phyloP scores from a whole-genome alignment of 2,113 vertebrate genomes.

The Forbesichthys agassizii region DNA sequence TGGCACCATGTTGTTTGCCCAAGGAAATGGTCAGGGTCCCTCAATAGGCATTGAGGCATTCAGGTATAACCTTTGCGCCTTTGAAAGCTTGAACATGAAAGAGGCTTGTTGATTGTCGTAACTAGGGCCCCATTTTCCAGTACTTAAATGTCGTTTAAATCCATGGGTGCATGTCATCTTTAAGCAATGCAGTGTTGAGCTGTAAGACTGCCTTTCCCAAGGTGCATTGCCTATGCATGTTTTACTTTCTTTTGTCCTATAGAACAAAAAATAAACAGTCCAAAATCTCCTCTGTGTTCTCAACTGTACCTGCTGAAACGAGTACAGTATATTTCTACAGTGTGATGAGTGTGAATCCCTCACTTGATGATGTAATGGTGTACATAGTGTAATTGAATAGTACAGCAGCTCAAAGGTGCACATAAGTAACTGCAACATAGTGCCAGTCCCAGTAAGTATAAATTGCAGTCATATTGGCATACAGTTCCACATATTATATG shows the following conservation, averaged over 20 bases:
- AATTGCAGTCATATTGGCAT: slow-evolving; percentile 37
- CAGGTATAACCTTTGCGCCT: slow-evolving; percentile 41
- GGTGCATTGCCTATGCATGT: background rate
- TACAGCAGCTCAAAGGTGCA: slow-evolving; percentile 60
- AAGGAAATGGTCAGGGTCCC: slow-evolving; percentile 3
- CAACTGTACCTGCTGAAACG: slow-evolving; percentile 28
- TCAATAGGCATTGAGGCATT: slow-evolving; percentile 33
- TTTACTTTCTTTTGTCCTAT: background rate
- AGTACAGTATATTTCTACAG: slow-evolving; percentile 37
- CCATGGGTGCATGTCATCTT: slow-evolving; percentile 34
- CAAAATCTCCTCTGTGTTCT: slow-evolving; percentile 28
- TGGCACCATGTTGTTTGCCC: background rate
- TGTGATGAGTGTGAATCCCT: slow-evolving; percentile 59
- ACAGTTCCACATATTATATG: slow-evolving; percentile 56
- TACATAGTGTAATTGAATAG: slow-evolving; percentile 72
- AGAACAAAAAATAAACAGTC: background rate
- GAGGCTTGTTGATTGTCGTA: slow-evolving; percentile 41
- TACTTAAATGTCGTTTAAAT: slow-evolving; percentile 47
- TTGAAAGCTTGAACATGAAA: slow-evolving; percentile 43
- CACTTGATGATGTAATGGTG: slow-evolving; percentile 60
- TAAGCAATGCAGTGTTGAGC: slow-evolving; percentile 18
- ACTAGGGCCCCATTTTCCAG: slow-evolving; percentile 44
- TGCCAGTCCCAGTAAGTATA: slow-evolving; percentile 39
- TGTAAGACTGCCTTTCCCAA: background rate
- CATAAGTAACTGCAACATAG: slow-evolving; percentile 55